Conservation (phyloP, 2,797 vertebrate genomes). For the Saxicola maurus region DNA sequence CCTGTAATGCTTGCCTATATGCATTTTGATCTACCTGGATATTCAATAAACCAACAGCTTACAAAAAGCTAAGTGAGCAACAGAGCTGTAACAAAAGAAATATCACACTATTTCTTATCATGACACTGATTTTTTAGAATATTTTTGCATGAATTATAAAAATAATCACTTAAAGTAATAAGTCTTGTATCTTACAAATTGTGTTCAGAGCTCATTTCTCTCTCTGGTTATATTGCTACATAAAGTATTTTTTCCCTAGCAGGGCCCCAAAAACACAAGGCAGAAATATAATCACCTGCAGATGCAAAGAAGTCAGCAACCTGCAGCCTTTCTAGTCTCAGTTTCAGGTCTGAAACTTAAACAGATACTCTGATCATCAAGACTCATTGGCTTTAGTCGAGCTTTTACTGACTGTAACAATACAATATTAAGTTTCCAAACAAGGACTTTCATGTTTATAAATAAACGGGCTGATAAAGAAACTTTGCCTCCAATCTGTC, state of each 20-base stretch:
- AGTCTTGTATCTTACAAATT: not conserved
- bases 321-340: not conserved
- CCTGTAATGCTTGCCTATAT: accelerated
- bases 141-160: not conserved
- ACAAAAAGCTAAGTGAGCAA: not conserved
- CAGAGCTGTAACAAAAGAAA: not conserved
- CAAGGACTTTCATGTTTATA: not conserved
- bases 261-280: not conserved
- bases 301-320: not conserved
- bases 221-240: not conserved
- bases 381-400: not conserved
- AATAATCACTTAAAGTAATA: not conserved
- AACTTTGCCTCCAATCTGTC: not conserved
- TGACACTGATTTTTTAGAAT: not conserved
- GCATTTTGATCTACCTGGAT: not conserved
- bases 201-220: not conserved
- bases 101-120: not conserved
- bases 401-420: not conserved
- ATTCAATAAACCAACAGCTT: not conserved
- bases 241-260: not conserved
- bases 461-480: not conserved
- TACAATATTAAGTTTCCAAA: not conserved
- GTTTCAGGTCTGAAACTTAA: not conserved
- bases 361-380: not conserved
- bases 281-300: not conserved